Evolutionary conservation across 2,888 invertebrate species (phyloP), one percentile per base, ranked within the genome.

Genomic region (Caenorhabditis sinica): DNA sequence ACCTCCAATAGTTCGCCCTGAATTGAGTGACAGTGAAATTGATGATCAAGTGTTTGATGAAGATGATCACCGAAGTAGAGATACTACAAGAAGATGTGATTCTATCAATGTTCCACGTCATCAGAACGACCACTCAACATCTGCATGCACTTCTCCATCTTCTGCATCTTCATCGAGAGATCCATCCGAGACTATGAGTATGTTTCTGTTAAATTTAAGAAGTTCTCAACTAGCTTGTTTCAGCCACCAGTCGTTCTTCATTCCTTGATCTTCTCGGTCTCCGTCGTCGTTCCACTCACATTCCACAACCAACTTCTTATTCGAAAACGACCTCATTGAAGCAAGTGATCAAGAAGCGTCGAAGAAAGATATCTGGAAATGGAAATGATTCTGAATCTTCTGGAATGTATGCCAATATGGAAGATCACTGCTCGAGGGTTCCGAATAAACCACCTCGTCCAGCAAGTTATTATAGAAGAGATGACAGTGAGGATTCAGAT

Each of bases 1-100:
- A 5, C 91, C 91, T 15, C 91, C 91, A 9, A 86, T 92, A 4
- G 91, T 91, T 15, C 86, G 90, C 58, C 91, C 91, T n/a, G 91
- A 91, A 79, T 30, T 86, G 56, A 90, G 90, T 60, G 91, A 91
- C 72, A 90, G 90, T 66, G 91, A 82, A 28, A 83, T 88, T 23
- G 90, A 90, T 73, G 89, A 89, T 51, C 86, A 84, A 25, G 65
- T 83, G n/a, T 83, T 83, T 56, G 83, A 83, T 61, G 73, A 77
- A 23, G 85, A 83, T 69, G 77, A 81, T 45, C 82, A 83, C 56
- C 43, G 85, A 61, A 73, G 79, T 58, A 75, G 82, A 45, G 86
- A 82, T 49, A 72, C 79, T n/a, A 82, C 80, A 9, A 79, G 85
- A 72, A 45, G 88, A 45, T 82, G 84, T 71, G 88, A 87, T 61